These are phyloP conservation scores for Philaethria dido DNA, from an alignment of 2,888 invertebrate genomes.

Conservation along the genomic window DNA sequence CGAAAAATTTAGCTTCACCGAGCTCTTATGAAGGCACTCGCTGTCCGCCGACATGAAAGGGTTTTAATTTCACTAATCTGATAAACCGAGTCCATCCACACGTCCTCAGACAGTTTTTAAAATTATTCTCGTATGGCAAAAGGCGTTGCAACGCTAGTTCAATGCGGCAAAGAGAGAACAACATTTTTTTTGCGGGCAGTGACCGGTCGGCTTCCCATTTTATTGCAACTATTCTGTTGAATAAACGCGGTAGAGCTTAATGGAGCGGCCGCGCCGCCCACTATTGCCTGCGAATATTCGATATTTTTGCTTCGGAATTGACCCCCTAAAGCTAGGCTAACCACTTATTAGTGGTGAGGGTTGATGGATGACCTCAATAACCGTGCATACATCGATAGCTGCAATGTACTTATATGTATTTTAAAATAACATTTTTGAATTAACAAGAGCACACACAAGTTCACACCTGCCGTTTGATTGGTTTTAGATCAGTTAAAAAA, in stretches of 20 bases:
- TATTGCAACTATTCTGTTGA: conserved; percentile 80
- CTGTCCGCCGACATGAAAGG: conserved; percentile 52
- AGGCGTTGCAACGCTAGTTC: conserved; percentile 25
- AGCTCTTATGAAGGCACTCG: conserved; percentile 40
- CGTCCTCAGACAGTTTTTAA: conserved; percentile 36
- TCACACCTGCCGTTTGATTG: too few relatives aligned
- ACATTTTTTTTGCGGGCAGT: conserved; percentile 74
- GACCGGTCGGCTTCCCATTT: conserved; percentile 72
- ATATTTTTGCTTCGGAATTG: conserved; percentile 72
- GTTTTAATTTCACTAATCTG: conserved; percentile 53
- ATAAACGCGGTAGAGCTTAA: conserved; percentile 72
- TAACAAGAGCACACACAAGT: too few relatives aligned
- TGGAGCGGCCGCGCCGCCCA: conserved; percentile 59
- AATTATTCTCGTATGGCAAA: conserved; percentile 30
- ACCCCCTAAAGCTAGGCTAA: conserved; percentile 54
- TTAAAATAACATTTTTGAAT: background rate
- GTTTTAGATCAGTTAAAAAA: too few relatives aligned
- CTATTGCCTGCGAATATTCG: conserved; percentile 74
- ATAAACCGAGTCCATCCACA: conserved; percentile 47
- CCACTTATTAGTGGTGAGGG: conserved; percentile 67
- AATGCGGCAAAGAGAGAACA: conserved; percentile 60
- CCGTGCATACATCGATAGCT: background rate
- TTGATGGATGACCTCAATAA: conserved; percentile 21
- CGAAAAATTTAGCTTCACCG: conserved; percentile 22
- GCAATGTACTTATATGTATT: conserved; percentile 3